phyloP scores from a whole-genome alignment of 2,113 vertebrate species.

The Periophthalmodon schlosseri region DNA sequence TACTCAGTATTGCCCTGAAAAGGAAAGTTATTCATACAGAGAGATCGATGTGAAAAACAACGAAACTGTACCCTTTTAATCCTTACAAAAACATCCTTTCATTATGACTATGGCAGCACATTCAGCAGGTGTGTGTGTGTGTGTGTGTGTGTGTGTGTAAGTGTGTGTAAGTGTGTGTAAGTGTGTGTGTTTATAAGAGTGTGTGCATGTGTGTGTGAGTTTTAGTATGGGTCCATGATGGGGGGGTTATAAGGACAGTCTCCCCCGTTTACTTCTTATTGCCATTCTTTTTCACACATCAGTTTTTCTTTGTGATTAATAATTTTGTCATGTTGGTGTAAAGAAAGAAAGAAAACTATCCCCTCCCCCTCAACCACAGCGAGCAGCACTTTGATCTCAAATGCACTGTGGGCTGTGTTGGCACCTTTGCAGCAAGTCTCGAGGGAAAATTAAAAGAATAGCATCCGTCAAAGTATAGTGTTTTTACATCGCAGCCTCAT shows the following conservation, averaged over 20 bases:
- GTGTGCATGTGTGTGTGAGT: constrained; percentile 19
- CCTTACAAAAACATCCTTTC: constrained; percentile 48
- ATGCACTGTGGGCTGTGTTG: constrained; percentile 27
- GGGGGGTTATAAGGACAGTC: constrained; percentile 41
- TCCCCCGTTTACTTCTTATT: constrained; percentile 36
- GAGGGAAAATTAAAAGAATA: constrained; percentile 27
- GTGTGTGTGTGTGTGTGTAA: neutral
- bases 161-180: constrained; percentile 18
- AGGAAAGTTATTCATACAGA: constrained; percentile 70
- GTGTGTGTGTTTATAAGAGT: constrained; percentile 20
- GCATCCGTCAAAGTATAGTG: neutral
- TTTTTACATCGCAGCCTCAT: constrained; percentile 9
- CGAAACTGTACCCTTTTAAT: constrained; percentile 64
- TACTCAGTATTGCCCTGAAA: constrained; percentile 20
- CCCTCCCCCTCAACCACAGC: constrained; percentile 53
- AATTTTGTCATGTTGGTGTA: constrained; percentile 31
- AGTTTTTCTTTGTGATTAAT: constrained; percentile 24
- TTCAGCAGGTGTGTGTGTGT: constrained; percentile 13
- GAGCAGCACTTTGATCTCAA: constrained; percentile 42
- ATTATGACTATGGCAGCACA: constrained; percentile 53
- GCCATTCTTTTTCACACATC: constrained; percentile 61
- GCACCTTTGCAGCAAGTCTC: constrained; percentile 13
- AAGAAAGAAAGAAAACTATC: constrained; percentile 15
- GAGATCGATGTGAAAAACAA: constrained; percentile 42
- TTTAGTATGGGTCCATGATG: constrained; percentile 13